Evolutionary conservation across 2,797 vertebrate species (phyloP).

Genomic region (Acestrorhynchus altus): DNA sequence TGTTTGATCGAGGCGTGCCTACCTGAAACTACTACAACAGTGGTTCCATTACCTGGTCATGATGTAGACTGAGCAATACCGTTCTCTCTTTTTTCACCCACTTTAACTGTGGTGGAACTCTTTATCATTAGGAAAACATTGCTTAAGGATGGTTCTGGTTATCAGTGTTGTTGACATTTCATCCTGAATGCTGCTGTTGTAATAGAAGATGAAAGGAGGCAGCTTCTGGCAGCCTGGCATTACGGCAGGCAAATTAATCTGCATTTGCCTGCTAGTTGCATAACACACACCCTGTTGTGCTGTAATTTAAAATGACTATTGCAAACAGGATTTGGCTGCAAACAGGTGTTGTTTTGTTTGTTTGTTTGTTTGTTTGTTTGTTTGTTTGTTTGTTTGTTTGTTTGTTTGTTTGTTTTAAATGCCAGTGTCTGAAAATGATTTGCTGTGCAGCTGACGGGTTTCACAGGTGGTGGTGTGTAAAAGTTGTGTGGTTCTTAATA

Average conservation of each 20-base stretch:
- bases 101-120: not conserved
- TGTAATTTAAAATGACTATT: not conserved
- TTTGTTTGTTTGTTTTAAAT: not conserved
- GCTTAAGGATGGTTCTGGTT: not conserved
- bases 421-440: not conserved
- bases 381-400: too few species aligned
- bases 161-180: not conserved
- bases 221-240: not conserved
- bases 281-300: not conserved
- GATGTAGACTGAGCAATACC: not conserved
- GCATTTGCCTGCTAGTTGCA: not conserved
- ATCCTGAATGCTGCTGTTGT: constrained; percentile 2
- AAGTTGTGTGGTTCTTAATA: not conserved
- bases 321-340: not conserved
- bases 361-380: not conserved
- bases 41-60: not conserved
- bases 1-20: too few species aligned
- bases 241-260: constrained; percentile 2
- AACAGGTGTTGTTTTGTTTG: not conserved
- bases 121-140: not conserved
- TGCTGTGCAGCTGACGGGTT: too few species aligned
- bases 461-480: not conserved
- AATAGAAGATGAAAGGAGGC: not conserved
- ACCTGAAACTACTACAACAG: not conserved
- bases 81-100: not conserved